These are phyloP conservation scores for Hemitrygon akajei DNA, from an alignment of 2,797 vertebrate species.

Conservation along the genomic window DNA sequence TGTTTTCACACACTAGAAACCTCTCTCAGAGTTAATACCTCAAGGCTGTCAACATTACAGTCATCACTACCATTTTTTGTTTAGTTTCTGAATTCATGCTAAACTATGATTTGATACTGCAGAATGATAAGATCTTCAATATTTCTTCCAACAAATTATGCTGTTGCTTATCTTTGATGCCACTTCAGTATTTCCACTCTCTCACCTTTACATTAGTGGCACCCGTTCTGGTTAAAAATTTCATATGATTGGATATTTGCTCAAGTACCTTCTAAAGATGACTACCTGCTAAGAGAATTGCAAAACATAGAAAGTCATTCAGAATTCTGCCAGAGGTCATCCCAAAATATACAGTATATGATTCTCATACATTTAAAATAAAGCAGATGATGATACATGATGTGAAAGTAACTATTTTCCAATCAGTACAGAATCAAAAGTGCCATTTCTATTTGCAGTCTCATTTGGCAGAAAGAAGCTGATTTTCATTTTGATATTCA, in stretches of 20 bases:
- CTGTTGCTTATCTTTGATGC: background rate
- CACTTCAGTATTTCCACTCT: slow-evolving; percentile 12
- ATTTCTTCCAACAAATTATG: background rate
- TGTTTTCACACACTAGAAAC: background rate
- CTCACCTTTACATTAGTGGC: slow-evolving; percentile 6
- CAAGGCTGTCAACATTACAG: background rate
- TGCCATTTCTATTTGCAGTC: background rate
- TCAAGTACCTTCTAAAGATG: slow-evolving; percentile 25
- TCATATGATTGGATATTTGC: slow-evolving; percentile 21
- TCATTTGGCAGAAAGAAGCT: background rate
- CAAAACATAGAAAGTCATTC: background rate
- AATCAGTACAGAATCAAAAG: slow-evolving; percentile 7
- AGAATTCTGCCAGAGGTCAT: slow-evolving; percentile 25
- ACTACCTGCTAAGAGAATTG: slow-evolving; percentile 15
- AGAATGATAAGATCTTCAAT: background rate
- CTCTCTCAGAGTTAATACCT: background rate
- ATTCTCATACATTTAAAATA: slow-evolving; percentile 20
- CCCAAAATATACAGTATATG: background rate
- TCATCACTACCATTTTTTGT: too few species aligned
- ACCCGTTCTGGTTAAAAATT: slow-evolving; percentile 9
- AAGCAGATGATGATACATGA: background rate
- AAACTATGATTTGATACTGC: background rate
- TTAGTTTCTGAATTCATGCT: background rate
- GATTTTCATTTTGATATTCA: slow-evolving; percentile 35
- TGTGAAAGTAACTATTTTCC: slow-evolving; percentile 9